Conservation (phyloP, 2,113 vertebrate species). For the Tupaia tana region DNA sequence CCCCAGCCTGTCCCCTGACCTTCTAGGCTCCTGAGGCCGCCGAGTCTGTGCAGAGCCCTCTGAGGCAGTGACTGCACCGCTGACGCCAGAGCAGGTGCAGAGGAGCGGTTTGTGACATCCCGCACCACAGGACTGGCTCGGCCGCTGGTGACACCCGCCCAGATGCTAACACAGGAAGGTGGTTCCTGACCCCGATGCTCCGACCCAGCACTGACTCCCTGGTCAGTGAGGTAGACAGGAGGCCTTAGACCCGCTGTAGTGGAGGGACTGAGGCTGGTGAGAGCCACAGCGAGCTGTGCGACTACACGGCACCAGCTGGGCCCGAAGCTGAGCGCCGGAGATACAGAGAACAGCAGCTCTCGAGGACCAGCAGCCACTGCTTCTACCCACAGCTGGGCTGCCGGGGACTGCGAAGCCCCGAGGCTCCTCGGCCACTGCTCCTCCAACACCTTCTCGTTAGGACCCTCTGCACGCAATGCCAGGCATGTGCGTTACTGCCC, state of each 20-base stretch:
- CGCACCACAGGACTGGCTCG: too few species aligned
- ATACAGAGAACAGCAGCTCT: too few species aligned
- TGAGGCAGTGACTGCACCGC: too few species aligned
- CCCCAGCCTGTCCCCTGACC: fast-evolving
- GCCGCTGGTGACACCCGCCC: too few species aligned
- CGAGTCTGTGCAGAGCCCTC: too few species aligned
- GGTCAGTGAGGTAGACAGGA: neutral
- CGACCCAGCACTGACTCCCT: fast-evolving
- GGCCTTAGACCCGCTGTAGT: fast-evolving
- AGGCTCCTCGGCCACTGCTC: fast-evolving
- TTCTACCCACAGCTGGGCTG: neutral
- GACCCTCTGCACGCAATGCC: fast-evolving
- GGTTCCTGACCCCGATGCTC: too few species aligned
- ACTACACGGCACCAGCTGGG: neutral
- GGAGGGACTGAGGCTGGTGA: neutral
- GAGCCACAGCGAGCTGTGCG: too few species aligned
- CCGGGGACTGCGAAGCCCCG: fast-evolving
- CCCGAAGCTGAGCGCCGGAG: fast-evolving
- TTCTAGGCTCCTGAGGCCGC: too few species aligned
- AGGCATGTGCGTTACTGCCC: neutral
- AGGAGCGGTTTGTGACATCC: too few species aligned
- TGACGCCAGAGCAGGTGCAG: too few species aligned
- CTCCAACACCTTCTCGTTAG: fast-evolving
- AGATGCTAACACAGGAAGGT: too few species aligned
- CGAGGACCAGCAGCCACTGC: fast-evolving